Evolutionary conservation across 2,113 vertebrate species (phyloP).

Genomic region (Myiopsitta monachus): DNA sequence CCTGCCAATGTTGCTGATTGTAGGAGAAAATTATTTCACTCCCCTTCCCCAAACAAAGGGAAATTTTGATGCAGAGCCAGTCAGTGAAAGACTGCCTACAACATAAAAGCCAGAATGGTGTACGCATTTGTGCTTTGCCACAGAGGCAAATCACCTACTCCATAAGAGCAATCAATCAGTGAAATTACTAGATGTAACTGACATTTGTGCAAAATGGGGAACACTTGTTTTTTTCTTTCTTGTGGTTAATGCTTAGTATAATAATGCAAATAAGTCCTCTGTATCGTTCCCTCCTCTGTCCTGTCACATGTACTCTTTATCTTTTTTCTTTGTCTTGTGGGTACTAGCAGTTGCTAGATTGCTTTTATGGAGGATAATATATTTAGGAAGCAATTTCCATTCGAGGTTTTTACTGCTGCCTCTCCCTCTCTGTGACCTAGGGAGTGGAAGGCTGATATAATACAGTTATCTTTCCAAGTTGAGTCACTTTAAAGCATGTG

Average conservation of each 20-base stretch:
- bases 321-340: constrained; percentile 63
- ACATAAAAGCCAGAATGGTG: constrained; percentile 33
- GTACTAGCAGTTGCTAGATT: constrained; percentile 70
- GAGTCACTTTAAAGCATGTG: constrained; percentile 64
- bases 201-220: constrained; percentile 71
- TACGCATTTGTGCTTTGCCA: constrained; percentile 4
- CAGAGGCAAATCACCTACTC: constrained; percentile 63
- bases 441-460: constrained; percentile 61
- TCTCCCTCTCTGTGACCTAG: constrained; percentile 51
- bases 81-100: constrained; percentile 8
- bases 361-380: constrained; percentile 69
- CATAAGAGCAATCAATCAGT: constrained; percentile 66
- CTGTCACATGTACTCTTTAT: constrained; percentile 39
- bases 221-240: constrained; percentile 71
- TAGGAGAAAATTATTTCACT: not conserved
- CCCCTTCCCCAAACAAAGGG: not conserved
- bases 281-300: not conserved
- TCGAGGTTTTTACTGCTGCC: constrained; percentile 62
- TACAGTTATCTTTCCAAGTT: constrained; percentile 67
- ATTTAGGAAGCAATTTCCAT: constrained; percentile 72
- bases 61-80: constrained; percentile 3
- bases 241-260: constrained; percentile 74
- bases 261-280: constrained; percentile 67
- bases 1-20: not conserved
- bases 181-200: constrained; percentile 70